phyloP scores from a whole-genome alignment of 2,888 invertebrate genomes.

The Macaria notata region DNA sequence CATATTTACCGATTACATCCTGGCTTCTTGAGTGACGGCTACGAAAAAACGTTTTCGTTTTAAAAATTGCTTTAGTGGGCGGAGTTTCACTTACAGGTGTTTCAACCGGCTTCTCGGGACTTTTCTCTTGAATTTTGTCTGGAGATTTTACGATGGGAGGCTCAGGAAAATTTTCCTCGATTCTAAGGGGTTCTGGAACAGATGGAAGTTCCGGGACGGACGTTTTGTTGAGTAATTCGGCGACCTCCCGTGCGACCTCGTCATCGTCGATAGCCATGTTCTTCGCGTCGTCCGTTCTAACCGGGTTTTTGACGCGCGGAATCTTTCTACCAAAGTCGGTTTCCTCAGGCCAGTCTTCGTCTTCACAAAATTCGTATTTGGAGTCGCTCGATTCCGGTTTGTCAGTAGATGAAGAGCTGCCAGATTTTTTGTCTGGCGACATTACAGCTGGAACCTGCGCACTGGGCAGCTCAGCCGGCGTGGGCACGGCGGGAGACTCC shows the following conservation, averaged over 20 bases:
- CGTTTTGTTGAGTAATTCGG: slow-evolving; percentile 84
- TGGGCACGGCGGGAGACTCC: slow-evolving; percentile 64
- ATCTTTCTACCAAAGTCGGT: slow-evolving; percentile 84
- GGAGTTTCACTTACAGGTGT: slow-evolving; percentile 46
- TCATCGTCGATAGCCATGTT: slow-evolving; percentile 65
- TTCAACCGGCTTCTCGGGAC: slow-evolving; percentile 45
- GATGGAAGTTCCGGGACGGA: slow-evolving; percentile 81
- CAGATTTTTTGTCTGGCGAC: slow-evolving; percentile 51
- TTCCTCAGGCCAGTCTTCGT: slow-evolving; percentile 84
- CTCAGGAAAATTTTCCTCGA: slow-evolving; percentile 83
- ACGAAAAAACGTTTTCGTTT: slow-evolving; percentile 81
- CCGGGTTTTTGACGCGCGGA: slow-evolving; percentile 81
- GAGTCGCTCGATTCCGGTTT: slow-evolving; percentile 80
- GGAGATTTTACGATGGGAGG: slow-evolving; percentile 73
- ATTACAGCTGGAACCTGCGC: slow-evolving; percentile 50
- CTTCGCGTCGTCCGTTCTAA: slow-evolving; percentile 66
- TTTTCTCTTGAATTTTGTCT: slow-evolving; percentile 61
- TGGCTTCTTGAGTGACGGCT: slow-evolving; percentile 79
- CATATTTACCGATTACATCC: slow-evolving; percentile 79
- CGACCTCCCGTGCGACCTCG: slow-evolving; percentile 81
- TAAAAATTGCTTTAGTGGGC: slow-evolving; percentile 75
- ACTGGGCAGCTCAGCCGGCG: slow-evolving; percentile 61
- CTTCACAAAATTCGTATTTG: slow-evolving; percentile 91
- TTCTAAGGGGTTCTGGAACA: slow-evolving; percentile 74
- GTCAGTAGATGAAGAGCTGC: slow-evolving; percentile 47